These are phyloP conservation scores for Augochlorella aurata DNA, from an alignment of 2,888 invertebrate genomes.

Conservation along the genomic window DNA sequence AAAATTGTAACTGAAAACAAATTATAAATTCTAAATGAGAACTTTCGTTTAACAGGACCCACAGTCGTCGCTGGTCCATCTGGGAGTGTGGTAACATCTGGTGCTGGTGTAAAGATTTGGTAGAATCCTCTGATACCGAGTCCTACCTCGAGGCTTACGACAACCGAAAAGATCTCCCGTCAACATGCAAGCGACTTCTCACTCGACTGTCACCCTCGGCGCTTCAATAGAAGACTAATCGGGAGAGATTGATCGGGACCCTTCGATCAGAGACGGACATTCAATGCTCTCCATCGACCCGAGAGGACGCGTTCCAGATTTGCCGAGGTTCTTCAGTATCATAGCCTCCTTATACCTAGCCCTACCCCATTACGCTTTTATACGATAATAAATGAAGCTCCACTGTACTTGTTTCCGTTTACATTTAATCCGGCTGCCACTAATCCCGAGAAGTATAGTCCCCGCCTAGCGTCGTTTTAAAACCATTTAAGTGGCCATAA, in stretches of 20 bases:
- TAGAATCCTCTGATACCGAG: slow-evolving; percentile 18
- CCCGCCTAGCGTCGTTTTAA: slow-evolving; percentile 27
- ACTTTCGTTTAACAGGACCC: slow-evolving; percentile 50
- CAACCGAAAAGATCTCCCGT: slow-evolving; percentile 47
- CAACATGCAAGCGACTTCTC: slow-evolving; percentile 31
- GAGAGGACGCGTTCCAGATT: slow-evolving; percentile 27
- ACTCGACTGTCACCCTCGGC: slow-evolving; percentile 2
- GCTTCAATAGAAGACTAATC: slow-evolving; percentile 27
- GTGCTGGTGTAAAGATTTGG: slow-evolving; percentile 44
- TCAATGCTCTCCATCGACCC: slow-evolving; percentile 5
- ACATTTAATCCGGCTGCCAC: background rate
- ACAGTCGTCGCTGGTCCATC: slow-evolving; percentile 69
- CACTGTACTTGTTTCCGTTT: slow-evolving; percentile 20
- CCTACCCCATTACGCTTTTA: slow-evolving; percentile 37
- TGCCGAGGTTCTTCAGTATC: slow-evolving; percentile 19
- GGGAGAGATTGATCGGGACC: background rate
- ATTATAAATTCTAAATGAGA: too few species aligned
- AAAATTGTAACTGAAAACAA: too few species aligned
- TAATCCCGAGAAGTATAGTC: slow-evolving; percentile 28
- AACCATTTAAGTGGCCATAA: slow-evolving; percentile 26
- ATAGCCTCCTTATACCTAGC: slow-evolving; percentile 30
- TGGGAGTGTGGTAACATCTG: slow-evolving; percentile 66
- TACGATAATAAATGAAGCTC: slow-evolving; percentile 55
- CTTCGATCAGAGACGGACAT: background rate
- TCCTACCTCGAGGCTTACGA: slow-evolving; percentile 10